A percentile compares a stretch with the other conserved stretches of the same genome.
Evolutionary conservation across 2,113 vertebrate genomes (phyloP).

Genomic region (Copsychus sechellarum): DNA sequence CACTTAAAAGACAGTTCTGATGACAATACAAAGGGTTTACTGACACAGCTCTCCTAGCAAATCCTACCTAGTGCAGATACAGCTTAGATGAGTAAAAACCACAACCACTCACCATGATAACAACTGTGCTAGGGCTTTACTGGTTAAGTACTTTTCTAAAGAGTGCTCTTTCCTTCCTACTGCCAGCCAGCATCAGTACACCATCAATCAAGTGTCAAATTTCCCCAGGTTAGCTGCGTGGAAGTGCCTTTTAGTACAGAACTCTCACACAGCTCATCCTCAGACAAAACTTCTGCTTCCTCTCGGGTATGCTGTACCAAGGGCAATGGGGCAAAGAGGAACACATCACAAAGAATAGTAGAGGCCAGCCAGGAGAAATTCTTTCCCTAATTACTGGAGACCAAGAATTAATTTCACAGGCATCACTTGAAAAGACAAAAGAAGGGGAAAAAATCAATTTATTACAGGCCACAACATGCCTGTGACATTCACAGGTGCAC

Average conservation of each 20-base stretch:
- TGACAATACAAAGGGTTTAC: background rate
- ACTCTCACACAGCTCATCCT: background rate
- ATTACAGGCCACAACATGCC: background rate
- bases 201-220: background rate
- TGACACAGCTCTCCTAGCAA: conserved; percentile 13
- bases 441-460: background rate
- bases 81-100: background rate
- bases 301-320: background rate
- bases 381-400: background rate
- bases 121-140: background rate
- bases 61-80: background rate
- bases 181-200: background rate
- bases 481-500: background rate
- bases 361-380: background rate
- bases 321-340: background rate
- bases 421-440: background rate
- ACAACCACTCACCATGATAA: background rate
- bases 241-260: background rate
- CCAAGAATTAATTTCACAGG: background rate
- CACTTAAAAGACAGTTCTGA: background rate
- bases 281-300: background rate
- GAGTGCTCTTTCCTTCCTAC: background rate
- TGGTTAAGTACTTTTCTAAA: background rate
- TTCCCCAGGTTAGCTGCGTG: background rate
- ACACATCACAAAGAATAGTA: background rate